These are phyloP conservation scores for Ditylenchus dipsaci DNA, from an alignment of 1,140 invertebrate genomes.

Conservation along the genomic window DNA sequence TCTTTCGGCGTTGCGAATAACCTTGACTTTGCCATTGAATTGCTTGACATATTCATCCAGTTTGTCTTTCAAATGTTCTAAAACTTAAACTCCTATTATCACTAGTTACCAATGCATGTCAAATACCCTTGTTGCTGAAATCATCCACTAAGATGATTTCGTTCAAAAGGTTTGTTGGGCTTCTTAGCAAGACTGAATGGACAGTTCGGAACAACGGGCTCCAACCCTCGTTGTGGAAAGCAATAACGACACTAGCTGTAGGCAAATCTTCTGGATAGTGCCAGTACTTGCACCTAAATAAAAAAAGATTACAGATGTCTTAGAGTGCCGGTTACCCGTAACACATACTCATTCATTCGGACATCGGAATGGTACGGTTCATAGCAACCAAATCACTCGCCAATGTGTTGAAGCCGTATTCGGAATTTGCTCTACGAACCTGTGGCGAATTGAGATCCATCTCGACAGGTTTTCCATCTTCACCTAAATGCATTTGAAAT, in stretches of 20 bases:
- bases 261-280: constrained; percentile 84
- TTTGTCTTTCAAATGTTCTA: constrained; percentile 78
- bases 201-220: constrained; percentile 90
- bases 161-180: constrained; percentile 80
- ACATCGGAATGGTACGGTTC: constrained; percentile 83
- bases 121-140: constrained; percentile 81
- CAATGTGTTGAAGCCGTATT: constrained; percentile 56
- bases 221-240: constrained; percentile 97
- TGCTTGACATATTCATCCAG: constrained; percentile 82
- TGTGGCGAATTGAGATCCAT: constrained; percentile 34
- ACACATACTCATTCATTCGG: constrained; percentile 60
- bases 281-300: constrained; percentile 83
- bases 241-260: constrained; percentile 86
- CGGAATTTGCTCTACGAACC: constrained; percentile 33
- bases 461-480: constrained; percentile 45
- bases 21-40: constrained; percentile 79
- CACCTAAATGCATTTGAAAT: constrained; percentile 36
- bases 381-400: constrained; percentile 85
- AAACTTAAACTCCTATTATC: constrained; percentile 21
- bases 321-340: not conserved
- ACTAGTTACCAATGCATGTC: not conserved
- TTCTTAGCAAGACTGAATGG: constrained; percentile 85
- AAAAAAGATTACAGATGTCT: not conserved
- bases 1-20: constrained; percentile 78
- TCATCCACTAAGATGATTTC: constrained; percentile 97